Evolutionary conservation across 2,113 vertebrate species (phyloP), one percentile per base, ranked within the genome.

Genomic region (Cryptomyrus ogoouensis): DNA sequence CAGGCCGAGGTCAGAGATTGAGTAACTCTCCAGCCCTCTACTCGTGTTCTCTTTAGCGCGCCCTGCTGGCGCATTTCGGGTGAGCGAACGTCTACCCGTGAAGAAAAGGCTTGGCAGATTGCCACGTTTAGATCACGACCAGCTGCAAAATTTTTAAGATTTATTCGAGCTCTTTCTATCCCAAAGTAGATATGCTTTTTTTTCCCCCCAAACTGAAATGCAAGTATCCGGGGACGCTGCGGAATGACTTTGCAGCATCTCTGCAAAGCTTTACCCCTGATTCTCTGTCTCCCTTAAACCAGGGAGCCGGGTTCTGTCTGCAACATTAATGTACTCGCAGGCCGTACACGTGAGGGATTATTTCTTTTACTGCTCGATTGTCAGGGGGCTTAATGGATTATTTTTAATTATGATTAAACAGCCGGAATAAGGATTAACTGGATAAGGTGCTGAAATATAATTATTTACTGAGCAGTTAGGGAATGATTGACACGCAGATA

Each of bases 371-470:
- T 87, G 86, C 24, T 87, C 35, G 1, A 58, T 87, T 39, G n/a
- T 87, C 50, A 87, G 6, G 86, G 31, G 52, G 42, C 49, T 87
- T 80, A 87, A 87, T 52, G 86, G 27, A 52, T 87, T 53, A 87
- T 87, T 87, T 87, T 56, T 53, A 56, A 87, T 53, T 53, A 50
- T 39, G 49, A 87, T 87, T 39, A 87, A 87, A 87, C n/a, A 53
- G n/a, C 50, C 49, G 46, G 46, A 31, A 49, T 50, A 52, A 47
- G 27, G 46, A 47, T 87, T 47, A 50, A 49, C 27, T 47, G 86
- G 50, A 53, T 53, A 53, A 56, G 27, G 50, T 52, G 49, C 13
- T 53, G 24, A 35, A 53, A 56, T 87, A 35, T 87, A 87, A 56
- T 87, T 87, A 49, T 39, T 56, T 56, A 87, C 35, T 0, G 2